Conservation (phyloP, 2,888 invertebrate species). For the Coleophora deauratella region DNA sequence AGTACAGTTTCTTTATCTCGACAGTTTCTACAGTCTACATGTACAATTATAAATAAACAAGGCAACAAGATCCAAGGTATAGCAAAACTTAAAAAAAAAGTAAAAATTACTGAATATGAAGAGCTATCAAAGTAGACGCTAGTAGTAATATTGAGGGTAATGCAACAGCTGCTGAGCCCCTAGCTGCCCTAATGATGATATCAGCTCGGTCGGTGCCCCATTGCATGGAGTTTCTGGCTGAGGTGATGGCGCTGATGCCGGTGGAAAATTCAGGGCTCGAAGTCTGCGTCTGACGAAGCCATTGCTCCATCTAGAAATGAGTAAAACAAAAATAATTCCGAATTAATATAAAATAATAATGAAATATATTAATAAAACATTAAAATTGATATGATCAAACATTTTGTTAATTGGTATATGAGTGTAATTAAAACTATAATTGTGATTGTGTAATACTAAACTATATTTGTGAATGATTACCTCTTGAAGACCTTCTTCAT, state of each 20-base stretch:
- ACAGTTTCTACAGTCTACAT: no score
- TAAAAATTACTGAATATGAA: constrained; percentile 31
- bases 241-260: constrained; percentile 38
- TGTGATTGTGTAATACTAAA: no score
- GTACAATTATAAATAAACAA: no score
- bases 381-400: no score
- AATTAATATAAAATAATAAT: no score
- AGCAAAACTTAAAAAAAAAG: no score
- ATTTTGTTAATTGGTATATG: no score
- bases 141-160: constrained; percentile 38
- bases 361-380: no score
- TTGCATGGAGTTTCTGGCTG: constrained; percentile 38
- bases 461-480: no score
- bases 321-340: constrained; percentile 14
- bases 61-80: no score
- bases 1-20: no score
- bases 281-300: constrained; percentile 36
- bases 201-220: constrained; percentile 48
- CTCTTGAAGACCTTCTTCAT: constrained; percentile 46
- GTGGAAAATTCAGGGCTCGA: constrained; percentile 35
- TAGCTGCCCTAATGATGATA: constrained; percentile 34
- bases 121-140: constrained; percentile 28
- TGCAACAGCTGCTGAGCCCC: constrained; percentile 32
- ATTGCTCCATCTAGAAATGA: constrained; percentile 60
- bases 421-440: no score